These are phyloP conservation scores for Himalopsyche japonica DNA, from an alignment of 2,888 invertebrate species.

Conservation along the genomic window DNA sequence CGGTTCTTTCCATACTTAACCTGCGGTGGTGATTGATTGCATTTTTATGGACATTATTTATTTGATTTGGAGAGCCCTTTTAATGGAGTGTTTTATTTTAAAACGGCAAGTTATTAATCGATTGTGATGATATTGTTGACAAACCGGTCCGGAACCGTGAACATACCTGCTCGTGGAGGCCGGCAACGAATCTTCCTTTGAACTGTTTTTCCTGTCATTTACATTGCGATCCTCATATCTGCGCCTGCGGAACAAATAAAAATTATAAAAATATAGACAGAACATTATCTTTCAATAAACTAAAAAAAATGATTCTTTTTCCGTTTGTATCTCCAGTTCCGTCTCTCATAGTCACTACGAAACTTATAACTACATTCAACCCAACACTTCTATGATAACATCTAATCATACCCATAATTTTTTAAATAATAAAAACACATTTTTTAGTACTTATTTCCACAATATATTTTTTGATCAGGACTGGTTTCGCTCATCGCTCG, in stretches of 20 bases:
- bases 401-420: slow-evolving; percentile 2
- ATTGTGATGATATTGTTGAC: not conserved
- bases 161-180: slow-evolving; percentile 28
- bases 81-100: not conserved
- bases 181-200: slow-evolving; percentile 12
- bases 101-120: not conserved
- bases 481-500: too few relatives aligned
- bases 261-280: not conserved
- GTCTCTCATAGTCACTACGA: too few relatives aligned
- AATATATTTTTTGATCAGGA: too few relatives aligned
- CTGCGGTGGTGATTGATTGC: not conserved
- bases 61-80: not conserved
- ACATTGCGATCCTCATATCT: slow-evolving; percentile 23
- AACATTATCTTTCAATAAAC: too few relatives aligned
- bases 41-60: not conserved
- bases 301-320: too few relatives aligned
- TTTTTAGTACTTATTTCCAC: too few relatives aligned
- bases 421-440: too few relatives aligned
- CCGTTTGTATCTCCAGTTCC: too few relatives aligned
- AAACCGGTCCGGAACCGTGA: not conserved
- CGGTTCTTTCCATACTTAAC: not conserved
- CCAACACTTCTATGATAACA: too few relatives aligned
- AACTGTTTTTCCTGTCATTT: slow-evolving; percentile 17
- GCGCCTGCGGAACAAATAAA: slow-evolving; percentile 21
- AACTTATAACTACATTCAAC: too few relatives aligned